Evolutionary conservation across 2,113 vertebrate genomes (phyloP).

Genomic region (Xenopus laevis): DNA sequence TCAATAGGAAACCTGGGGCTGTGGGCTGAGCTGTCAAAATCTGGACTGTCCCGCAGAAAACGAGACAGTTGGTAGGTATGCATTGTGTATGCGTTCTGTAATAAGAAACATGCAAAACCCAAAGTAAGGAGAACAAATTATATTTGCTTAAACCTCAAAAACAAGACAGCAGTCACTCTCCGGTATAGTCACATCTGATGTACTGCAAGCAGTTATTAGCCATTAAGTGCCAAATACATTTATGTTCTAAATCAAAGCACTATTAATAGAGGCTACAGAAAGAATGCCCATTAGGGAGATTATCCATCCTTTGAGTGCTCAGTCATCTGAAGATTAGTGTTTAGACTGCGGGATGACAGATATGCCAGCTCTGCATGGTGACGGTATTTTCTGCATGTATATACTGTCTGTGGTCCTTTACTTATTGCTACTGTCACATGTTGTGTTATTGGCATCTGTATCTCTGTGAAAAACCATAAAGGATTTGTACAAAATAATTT

Average conservation of each 20-base stretch:
- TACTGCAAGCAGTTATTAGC: neutral
- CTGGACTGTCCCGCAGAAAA: no score
- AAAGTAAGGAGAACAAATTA: neutral
- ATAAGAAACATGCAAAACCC: no score
- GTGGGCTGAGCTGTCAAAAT: no score
- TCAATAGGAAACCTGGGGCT: no score
- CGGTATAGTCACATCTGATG: neutral
- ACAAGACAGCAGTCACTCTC: neutral
- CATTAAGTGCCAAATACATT: slow-evolving; percentile 14
- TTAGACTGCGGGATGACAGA: neutral
- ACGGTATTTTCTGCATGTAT: neutral
- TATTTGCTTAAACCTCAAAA: neutral
- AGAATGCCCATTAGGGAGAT: slow-evolving; percentile 18
- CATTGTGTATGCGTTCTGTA: no score
- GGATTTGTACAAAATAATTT: no score
- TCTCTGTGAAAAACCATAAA: neutral
- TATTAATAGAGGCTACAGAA: slow-evolving; percentile 15
- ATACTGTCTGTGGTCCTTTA: neutral
- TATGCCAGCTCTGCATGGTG: neutral
- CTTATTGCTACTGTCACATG: neutral
- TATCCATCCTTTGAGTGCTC: neutral
- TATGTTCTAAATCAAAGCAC: slow-evolving; percentile 4
- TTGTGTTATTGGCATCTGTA: neutral
- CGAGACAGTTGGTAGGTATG: no score
- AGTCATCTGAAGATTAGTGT: slow-evolving; percentile 8